Base-by-base conservation (phyloP, 92 coral and sea anemone genomes). In the Parazoanthus swiftii region DNA sequence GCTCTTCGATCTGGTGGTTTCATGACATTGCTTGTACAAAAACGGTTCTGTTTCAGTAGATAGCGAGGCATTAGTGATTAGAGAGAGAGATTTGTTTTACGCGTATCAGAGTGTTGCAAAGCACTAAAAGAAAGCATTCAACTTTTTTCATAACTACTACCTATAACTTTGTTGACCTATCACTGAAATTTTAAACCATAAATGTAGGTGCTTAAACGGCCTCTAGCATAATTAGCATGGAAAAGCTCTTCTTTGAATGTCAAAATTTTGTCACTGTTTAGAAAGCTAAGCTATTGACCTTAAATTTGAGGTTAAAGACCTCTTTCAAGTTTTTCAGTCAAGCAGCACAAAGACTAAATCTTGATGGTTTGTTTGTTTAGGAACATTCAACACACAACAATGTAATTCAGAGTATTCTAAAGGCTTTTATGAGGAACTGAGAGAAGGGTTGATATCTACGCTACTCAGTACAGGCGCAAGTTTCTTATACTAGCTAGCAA, bases 291-390 rank as follows among this genome's bases (percentile, higher is more conserved):
- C 26, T 50, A 79, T 50, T 79, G 83, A 79, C 83, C 83, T 79
- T 79, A 79, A 79, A 79, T 79, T 79, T 29, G 70, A 48, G 83
- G 83, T 79, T 79, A 79, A 79, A 79, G 65, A 79, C 83, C 70
- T 54, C 70, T 79, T 51, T 79, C 67, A 79, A 14, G 66, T 11
- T 79, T 50, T n/a, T 79, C 83, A 26, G 39, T 58, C 70, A 79
- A 79, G 83, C 83, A 79, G 48, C 43, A 79, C 83, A 79, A 46
- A 39, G n/a, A 48, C 76, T 77, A 77, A 77, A 46, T 18, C 58
- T 44, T 44, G 63, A 79, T 79, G 83, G 66, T 54, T 79, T 79
- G 83, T 79, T 79, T 79, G 54, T 58, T 79, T 58, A 79, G 36
- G 37, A 29, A 6, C 26, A 35, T 70, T 79, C 67, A 26, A 76